phyloP scores from a whole-genome alignment of 2,888 invertebrate species.

The Molanna angustata region DNA sequence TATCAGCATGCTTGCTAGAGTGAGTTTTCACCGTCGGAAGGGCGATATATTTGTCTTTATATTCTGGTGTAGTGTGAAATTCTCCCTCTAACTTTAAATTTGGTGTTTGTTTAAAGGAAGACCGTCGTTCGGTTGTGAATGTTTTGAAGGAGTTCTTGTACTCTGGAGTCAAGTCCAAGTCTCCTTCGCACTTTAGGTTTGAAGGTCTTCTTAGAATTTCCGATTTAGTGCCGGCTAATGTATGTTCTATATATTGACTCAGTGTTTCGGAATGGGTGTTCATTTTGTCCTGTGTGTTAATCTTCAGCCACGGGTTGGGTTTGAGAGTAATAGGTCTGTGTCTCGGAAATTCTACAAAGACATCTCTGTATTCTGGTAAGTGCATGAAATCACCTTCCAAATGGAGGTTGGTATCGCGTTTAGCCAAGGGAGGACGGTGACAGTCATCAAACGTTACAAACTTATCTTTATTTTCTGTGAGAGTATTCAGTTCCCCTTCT shows the following conservation, averaged over 20 bases:
- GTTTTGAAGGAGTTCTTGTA: conserved; percentile 38
- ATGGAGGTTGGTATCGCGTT: conserved; percentile 45
- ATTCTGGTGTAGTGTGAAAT: conserved; percentile 40
- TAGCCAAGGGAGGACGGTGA: conserved; percentile 43
- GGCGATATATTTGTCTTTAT: conserved; percentile 40
- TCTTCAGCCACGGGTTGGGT: conserved; percentile 35
- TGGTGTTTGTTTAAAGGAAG: conserved; percentile 32
- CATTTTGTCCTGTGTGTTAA: conserved; percentile 38
- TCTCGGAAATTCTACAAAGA: conserved; percentile 49
- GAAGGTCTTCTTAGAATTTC: conserved; percentile 40
- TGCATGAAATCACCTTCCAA: conserved; percentile 49
- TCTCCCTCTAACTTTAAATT: conserved; percentile 40
- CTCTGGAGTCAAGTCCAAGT: conserved; percentile 39
- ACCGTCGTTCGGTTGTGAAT: conserved; percentile 35
- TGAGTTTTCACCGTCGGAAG: conserved; percentile 31
- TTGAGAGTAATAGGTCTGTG: conserved; percentile 44
- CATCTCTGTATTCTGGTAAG: conserved; percentile 45
- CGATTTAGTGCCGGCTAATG: conserved; percentile 31
- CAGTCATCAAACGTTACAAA: conserved; percentile 46
- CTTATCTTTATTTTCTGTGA: conserved; percentile 51
- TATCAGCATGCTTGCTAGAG: conserved; percentile 18
- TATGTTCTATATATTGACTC: conserved; percentile 39
- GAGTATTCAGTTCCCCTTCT: conserved; percentile 49
- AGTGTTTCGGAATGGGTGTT: conserved; percentile 45
- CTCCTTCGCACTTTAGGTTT: conserved; percentile 44